A percentile compares a stretch with the other conserved stretches of the same genome.
Conservation (phyloP, 2,888 invertebrate species). For the Callimorpha dominula region DNA sequence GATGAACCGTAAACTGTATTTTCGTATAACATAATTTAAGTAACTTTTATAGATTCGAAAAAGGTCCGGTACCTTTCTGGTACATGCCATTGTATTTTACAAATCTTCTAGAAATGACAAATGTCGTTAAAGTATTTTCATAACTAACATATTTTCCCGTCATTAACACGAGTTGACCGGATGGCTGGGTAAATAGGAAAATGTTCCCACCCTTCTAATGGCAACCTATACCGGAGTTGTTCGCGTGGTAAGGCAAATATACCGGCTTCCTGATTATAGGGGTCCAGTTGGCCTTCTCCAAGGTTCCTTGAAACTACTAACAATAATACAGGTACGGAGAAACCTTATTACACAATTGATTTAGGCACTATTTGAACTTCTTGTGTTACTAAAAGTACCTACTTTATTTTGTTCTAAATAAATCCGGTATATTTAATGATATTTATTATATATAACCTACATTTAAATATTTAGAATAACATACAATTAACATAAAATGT, state of each 20-base stretch:
- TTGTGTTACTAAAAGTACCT: not conserved
- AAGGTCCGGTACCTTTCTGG: too few relatives aligned
- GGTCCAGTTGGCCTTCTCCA: constrained; percentile 47
- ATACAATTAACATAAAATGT: too few relatives aligned
- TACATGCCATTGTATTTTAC: too few relatives aligned
- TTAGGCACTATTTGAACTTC: not conserved
- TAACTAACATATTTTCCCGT: constrained; percentile 13
- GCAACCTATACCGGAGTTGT: constrained; percentile 48
- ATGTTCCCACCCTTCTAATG: constrained; percentile 73
- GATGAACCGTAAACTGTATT: too few relatives aligned
- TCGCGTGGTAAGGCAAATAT: constrained; percentile 58
- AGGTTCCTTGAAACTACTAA: constrained; percentile 24
- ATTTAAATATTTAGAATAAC: too few relatives aligned
- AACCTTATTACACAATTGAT: not conserved
- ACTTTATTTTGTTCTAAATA: too few relatives aligned
- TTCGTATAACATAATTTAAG: too few relatives aligned
- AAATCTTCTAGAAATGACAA: not conserved
- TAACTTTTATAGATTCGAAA: too few relatives aligned
- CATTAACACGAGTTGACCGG: constrained; percentile 45
- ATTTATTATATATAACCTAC: too few relatives aligned
- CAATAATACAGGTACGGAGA: not conserved
- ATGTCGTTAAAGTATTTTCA: not conserved
- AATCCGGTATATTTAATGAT: too few relatives aligned
- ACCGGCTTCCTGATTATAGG: constrained; percentile 57
- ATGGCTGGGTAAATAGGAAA: constrained; percentile 68